Base-by-base conservation (phyloP, 30 jellyfish, hydroid and myxozoan species). In the Catostylus mosaicus region DNA sequence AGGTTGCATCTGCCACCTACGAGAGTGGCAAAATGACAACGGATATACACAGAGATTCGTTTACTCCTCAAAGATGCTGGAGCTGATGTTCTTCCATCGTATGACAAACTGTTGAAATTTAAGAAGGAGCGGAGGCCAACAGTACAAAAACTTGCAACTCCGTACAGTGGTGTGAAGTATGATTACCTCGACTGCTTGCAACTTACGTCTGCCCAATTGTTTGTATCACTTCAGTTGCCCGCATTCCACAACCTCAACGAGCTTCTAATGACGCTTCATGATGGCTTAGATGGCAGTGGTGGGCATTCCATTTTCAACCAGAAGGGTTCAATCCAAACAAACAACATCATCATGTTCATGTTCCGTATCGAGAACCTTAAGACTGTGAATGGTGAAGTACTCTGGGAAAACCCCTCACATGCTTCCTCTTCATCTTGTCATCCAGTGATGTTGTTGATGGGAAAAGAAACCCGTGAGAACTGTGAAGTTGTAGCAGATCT, bases 1-100 rank as follows among this genome's bases (percentile, higher is more conserved):
- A 62, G 24, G 74, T 62, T 62, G 74, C 74, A 9, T 62, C 74
- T 62, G 74, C 74, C 12, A 23, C 24, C 24, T 62, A 9, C 40
- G 74, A 62, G 74, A 62, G 74, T 62, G 74, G 74, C 4, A 23
- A 62, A 30, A 62, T 62, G 74, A 62, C 38, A n/a, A n/a, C n/a
- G n/a, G n/a, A n/a, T n/a, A n/a, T n/a, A n/a, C 48, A 19, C 74
- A 9, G 74, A 62, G 7, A 23, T 7, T 62, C 43, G 43, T 62
- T 30, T 62, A 9, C 38, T 62, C 16, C 74, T 62, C 9, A 62
- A 62, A 62, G 74, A 23, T 62, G 74, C 74, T 29, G 74, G 74
- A 9, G 74, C 74, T 9, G 74, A 62, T 62, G 74, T 19, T 62
- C 74, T 62, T 9, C 74, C 74, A 9, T 19, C 74, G 24, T 62